phyloP scores from a whole-genome alignment of 1,140 invertebrate species.

The Euglossa dilemma region DNA sequence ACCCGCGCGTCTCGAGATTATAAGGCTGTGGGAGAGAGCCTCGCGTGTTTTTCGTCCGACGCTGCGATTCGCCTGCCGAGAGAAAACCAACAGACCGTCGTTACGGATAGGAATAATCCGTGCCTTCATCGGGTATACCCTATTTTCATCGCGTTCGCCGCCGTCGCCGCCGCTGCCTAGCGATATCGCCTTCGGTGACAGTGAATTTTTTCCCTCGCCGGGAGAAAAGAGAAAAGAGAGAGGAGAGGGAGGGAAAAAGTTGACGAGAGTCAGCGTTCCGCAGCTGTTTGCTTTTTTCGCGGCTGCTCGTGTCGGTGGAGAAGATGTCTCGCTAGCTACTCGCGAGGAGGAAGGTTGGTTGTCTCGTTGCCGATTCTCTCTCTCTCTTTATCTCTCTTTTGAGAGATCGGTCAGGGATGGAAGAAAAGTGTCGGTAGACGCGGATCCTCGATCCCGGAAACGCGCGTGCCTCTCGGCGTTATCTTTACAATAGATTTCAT shows the following conservation, averaged over 20 bases:
- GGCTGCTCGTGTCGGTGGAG: constrained; percentile 39
- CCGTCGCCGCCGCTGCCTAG: background rate
- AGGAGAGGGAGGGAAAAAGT: constrained; percentile 26
- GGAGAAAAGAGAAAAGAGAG: background rate
- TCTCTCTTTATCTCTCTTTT: background rate
- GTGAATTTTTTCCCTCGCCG: constrained; percentile 4
- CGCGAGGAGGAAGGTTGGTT: no score
- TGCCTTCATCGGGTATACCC: background rate
- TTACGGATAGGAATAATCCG: constrained; percentile 5
- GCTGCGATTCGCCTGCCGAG: background rate
- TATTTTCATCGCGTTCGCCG: background rate
- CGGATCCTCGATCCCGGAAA: constrained; percentile 23
- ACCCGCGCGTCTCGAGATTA: constrained; percentile 77
- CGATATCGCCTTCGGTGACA: constrained; percentile 14
- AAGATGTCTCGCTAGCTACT: no score
- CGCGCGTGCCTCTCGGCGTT: constrained; percentile 10
- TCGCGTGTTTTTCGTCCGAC: background rate
- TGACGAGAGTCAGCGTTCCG: constrained; percentile 60
- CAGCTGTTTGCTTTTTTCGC: constrained; percentile 24
- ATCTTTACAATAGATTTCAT: constrained; percentile 46
- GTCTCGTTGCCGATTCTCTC: background rate
- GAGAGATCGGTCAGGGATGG: background rate
- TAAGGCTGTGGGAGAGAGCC: constrained; percentile 26
- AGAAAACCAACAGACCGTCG: no score
- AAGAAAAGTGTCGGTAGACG: constrained; percentile 9